Evolutionary conservation across 2,797 vertebrate species (phyloP), one percentile per base, ranked within the genome.

Genomic region (Novumbra hubbsi): DNA sequence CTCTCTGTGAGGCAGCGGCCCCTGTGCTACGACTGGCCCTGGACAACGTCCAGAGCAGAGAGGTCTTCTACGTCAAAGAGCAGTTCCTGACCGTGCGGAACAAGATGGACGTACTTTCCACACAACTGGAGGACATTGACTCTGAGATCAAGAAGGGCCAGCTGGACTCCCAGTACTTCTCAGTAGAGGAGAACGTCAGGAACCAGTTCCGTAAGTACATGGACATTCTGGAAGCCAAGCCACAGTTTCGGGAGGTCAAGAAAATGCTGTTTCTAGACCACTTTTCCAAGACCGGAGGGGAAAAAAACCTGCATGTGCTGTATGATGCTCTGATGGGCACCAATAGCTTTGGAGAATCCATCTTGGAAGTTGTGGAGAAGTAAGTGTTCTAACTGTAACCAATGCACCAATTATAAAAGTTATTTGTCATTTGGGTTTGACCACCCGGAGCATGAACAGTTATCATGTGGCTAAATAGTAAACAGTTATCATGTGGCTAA

Each of bases 191-290:
- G 83, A 94, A 94, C 88, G 73, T 95, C 6, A 79, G 91, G 49
- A 93, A 93, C 85, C 93, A 93, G 86, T 95, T 94, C 19, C 78
- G 93, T 68, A 95, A 94, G 75, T 94, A 93, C 19, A 75, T 94
- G 78, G 93, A 94, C 76, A 92, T 95, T 80, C 60, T 95, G 76
- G 91, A 93, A 72, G 93, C 93, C 0, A 91, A 91, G 32, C 88
- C 86, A 9, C 83, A 92, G 87, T 94, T 92, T 81, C 85, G 55
- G 21, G 82, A 92, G 2, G 91, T 93, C 72, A 94, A 95, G 84
- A 93, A 60, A 6, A 83, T 76, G 4, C 83, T 93, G 1, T 95
- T 94, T 68, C 73, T 92, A 78, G 92, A 94, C 57, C 93, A 94
- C 81, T 95, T 93, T 67, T 66, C 76, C 38, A 90, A 84, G 83